Percentiles rank a stretch among this genome's conserved stretches.
phyloP scores from a whole-genome alignment of 2,113 vertebrate species.

The Peromyscus maniculatus region DNA sequence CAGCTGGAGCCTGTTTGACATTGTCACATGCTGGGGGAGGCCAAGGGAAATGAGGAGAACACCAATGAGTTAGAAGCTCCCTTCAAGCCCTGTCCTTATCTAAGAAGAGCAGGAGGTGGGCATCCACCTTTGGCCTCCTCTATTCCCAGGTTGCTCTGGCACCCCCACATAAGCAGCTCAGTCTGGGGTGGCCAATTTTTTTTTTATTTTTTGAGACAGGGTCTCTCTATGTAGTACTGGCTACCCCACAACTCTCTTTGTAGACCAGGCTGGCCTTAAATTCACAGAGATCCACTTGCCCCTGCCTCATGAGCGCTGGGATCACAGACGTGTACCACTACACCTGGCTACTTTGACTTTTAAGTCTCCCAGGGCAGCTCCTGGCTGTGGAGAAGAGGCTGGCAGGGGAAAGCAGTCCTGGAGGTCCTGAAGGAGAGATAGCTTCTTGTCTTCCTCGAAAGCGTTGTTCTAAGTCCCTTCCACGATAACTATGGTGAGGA shows the following conservation, averaged over 20 bases:
- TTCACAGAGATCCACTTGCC: background rate
- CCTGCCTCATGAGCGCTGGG: too few relatives aligned
- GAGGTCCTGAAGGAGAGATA: background rate
- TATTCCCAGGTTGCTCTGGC: background rate
- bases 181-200: background rate
- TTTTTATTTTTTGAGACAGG: background rate
- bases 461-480: background rate
- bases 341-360: too few relatives aligned
- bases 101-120: background rate
- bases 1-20: too few relatives aligned
- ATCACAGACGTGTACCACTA: too few relatives aligned
- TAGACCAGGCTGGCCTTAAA: background rate
- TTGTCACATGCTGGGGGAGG: background rate
- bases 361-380: background rate
- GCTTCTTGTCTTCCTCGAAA: background rate
- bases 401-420: background rate
- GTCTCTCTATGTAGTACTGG: background rate
- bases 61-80: background rate
- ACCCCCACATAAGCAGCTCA: background rate
- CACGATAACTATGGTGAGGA: background rate
- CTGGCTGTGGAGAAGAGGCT: background rate
- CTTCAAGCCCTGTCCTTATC: background rate
- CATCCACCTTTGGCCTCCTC: too few relatives aligned
- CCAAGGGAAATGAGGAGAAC: background rate
- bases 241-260: background rate